These are phyloP conservation scores for Ctenopoma kingsleyae DNA, from an alignment of 2,797 vertebrate genomes.

Conservation along the genomic window DNA sequence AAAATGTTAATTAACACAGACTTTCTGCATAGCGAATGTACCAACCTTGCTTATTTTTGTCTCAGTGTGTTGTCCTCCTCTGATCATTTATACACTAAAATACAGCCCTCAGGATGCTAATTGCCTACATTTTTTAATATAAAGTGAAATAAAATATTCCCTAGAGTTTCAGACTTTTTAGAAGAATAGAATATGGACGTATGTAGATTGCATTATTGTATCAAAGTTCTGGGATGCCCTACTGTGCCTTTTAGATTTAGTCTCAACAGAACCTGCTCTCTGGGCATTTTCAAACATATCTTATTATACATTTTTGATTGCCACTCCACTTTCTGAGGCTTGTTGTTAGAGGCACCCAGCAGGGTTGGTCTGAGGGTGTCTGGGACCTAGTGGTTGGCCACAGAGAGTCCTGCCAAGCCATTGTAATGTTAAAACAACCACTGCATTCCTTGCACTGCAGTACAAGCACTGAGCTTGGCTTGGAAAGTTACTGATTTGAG, in stretches of 20 bases:
- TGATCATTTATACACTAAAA: neutral
- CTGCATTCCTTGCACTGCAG: slow-evolving; percentile 76
- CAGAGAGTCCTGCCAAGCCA: slow-evolving; percentile 72
- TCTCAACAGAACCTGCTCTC: slow-evolving; percentile 42
- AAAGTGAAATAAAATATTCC: slow-evolving; percentile 14
- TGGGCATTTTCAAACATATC: slow-evolving; percentile 50
- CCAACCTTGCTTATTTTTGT: neutral
- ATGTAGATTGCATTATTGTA: slow-evolving; percentile 4
- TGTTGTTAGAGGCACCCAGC: slow-evolving; percentile 56
- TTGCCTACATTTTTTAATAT: neutral
- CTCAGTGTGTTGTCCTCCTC: neutral
- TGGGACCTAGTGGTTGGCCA: slow-evolving; percentile 68
- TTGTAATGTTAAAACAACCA: slow-evolving; percentile 82
- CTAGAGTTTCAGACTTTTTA: slow-evolving; percentile 4
- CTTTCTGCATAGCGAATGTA: too few relatives aligned
- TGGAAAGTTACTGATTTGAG: slow-evolving; percentile 73
- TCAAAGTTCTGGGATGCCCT: slow-evolving; percentile 7
- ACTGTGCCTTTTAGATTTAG: slow-evolving; percentile 18
- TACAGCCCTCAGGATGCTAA: neutral
- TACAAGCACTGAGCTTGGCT: slow-evolving; percentile 52
- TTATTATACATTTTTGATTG: slow-evolving; percentile 48
- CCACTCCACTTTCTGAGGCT: slow-evolving; percentile 40
- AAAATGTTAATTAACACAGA: too few relatives aligned
- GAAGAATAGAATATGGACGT: neutral
- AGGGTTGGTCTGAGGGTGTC: slow-evolving; percentile 66